Base-by-base conservation (phyloP, 2,113 vertebrate species). In the Gymnogyps californianus region DNA sequence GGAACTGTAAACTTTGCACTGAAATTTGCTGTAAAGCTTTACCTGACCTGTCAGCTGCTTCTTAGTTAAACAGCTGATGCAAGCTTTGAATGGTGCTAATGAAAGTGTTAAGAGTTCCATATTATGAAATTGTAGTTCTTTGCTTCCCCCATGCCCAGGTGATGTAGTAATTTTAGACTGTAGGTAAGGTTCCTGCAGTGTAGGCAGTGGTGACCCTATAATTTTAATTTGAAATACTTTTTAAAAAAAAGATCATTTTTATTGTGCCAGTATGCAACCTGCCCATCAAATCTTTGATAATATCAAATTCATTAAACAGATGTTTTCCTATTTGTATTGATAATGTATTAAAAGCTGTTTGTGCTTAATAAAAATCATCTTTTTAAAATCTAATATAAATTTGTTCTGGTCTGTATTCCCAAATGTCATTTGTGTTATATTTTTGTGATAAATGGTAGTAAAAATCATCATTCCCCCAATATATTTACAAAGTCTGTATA, bases 1-100 rank as follows among this genome's bases (percentile, higher is more conserved):
- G 69, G 96, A 98, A 97, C 96, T 97, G 90, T 97, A 98, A 96
- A 96, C 94, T 95, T 98, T 98, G 98, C 98, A 98, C 98, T 98
- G 98, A 98, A 98, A 97, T 87, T 97, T 98, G 94, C 96, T 98
- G 97, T 97, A 97, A 98, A 98, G 98, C 98, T 98, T 99, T 98
- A 98, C 74, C 96, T 96, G 97, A 97, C 95, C 97, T 97, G 94
- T 98, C 98, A 97, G 97, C 97, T 98, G 96, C 94, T 97, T 42
- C 83, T 78, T 98, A 96, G 90, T 91, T 97, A 59, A 98, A 97
- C 98, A 98, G 97, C 98, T 98, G 97, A 97, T 98, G 94, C 91
- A 97, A 98, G 98, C 98, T 98, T 98, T 98, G 97, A 98, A 97
- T 98, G 99, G 98, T 99, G 99, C 99, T 99, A 98, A 98, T 97